Evolutionary conservation across 2,888 invertebrate genomes (phyloP), one percentile per base, ranked within the genome.

Genomic region (Andrena flavipes): DNA sequence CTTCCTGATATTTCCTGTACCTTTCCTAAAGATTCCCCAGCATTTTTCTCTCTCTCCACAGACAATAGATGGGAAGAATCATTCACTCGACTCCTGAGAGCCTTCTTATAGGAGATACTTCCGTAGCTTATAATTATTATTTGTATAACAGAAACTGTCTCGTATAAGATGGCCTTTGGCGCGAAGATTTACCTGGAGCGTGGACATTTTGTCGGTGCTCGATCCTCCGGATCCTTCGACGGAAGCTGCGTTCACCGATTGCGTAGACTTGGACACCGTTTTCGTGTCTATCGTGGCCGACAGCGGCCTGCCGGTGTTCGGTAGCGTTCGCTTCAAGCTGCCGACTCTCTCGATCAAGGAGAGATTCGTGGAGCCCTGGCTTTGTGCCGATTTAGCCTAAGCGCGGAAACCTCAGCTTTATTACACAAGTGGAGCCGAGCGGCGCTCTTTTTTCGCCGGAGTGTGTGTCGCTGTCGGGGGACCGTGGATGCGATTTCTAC

Each of bases 1-100:
- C 96, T 94, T 91, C 96, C 93, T 86, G 96, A 95, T 91, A 94
- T 64, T 91, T 91, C 62, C 93, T 91, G 64, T 94, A 94, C 67
- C 94, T 89, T 77, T 93, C 94, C 94, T 94, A 62, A 48, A 83
- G 67, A 71, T 56, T 59, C 62, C 13, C 51, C 23, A 62, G 23
- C 2, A 20, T 5, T 42, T 63, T 68, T 10, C 48, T n/a, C 35
- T 33, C n/a, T 23, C 10, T 29, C 26, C 35, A n/a, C 60, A 54
- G 63, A 51, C 42, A n/a, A 71, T 35, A 51, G 1, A 20, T 4
- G 20, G 20, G 51, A 51, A 20, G 2, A 51, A 20, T 42, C 13
- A 13, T 42, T 42, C 42, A 42, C 23, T 35, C 30, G 23, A 23
- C 4, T 7, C n/a, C 42, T 16, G 4, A 42, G 42, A 42, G 5